A percentile compares a stretch with the other conserved stretches of the same genome.
Evolutionary conservation across 2,888 invertebrate genomes (phyloP).

Genomic region (Drosophila ustulata): DNA sequence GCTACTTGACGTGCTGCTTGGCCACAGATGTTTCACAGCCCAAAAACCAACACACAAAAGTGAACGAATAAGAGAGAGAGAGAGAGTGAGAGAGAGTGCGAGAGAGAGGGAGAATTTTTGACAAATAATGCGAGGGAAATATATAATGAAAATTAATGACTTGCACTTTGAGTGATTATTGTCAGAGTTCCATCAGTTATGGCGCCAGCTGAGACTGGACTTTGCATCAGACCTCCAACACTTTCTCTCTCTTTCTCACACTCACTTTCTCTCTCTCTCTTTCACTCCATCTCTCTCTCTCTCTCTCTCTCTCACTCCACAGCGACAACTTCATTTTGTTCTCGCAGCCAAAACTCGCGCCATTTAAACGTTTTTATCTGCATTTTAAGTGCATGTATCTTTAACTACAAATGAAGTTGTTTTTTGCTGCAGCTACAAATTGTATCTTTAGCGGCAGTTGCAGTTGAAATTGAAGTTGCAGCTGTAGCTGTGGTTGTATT

Average conservation of each 20-base stretch:
- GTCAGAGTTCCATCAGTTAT: slow-evolving; percentile 21
- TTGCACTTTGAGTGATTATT: slow-evolving; percentile 58
- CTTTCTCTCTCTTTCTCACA: not conserved
- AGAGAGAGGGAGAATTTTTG: slow-evolving; percentile 19
- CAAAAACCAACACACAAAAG: not conserved
- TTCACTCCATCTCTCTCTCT: not conserved
- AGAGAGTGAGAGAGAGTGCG: not conserved
- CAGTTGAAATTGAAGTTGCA: too few species aligned
- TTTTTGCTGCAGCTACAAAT: too few species aligned
- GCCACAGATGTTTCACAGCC: slow-evolving; percentile 12
- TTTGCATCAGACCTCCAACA: too few species aligned
- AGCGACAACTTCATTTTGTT: not conserved
- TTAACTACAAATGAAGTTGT: too few species aligned
- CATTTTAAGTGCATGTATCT: too few species aligned
- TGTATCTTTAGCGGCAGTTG: too few species aligned
- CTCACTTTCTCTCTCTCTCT: not conserved
- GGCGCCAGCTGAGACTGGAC: slow-evolving; percentile 10
- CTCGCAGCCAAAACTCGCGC: too few species aligned
- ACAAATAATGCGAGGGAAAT: slow-evolving; percentile 50
- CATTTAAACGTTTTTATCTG: too few species aligned
- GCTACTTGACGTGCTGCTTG: not conserved
- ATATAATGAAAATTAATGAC: slow-evolving; percentile 65
- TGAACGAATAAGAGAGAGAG: not conserved
- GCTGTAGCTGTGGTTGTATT: not conserved
- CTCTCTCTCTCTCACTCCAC: not conserved